Evolutionary conservation across 2,113 vertebrate genomes (phyloP).

Genomic region (Callaeas wilsoni): DNA sequence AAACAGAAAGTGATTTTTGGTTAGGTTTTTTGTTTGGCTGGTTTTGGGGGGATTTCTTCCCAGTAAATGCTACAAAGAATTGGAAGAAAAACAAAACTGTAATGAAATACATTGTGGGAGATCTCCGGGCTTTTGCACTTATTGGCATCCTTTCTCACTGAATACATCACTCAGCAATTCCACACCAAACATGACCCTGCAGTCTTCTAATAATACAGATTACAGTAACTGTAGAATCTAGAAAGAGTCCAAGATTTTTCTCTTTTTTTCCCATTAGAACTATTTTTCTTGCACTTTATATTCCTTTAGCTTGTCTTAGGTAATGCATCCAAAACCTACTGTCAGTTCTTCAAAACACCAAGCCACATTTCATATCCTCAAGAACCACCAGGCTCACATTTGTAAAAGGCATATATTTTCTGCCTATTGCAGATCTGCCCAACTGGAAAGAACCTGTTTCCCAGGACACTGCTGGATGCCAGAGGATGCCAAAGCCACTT

Average conservation of each 20-base stretch:
- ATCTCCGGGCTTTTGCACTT: background rate
- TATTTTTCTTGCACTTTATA: background rate
- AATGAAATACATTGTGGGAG: background rate
- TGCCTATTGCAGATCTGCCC: background rate
- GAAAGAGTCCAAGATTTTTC: background rate
- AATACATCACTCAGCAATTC: background rate
- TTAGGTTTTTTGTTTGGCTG: background rate
- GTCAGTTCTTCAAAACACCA: background rate
- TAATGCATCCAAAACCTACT: background rate
- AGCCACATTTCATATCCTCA: background rate
- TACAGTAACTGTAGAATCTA: background rate
- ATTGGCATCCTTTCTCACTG: background rate
- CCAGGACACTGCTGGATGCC: background rate
- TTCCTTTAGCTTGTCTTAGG: background rate
- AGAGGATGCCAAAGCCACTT: background rate
- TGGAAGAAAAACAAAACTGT: background rate
- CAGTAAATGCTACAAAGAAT: background rate
- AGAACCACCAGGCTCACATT: background rate
- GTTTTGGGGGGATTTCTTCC: background rate
- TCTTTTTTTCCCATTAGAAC: background rate
- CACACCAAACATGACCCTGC: accelerated
- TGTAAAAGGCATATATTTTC: background rate
- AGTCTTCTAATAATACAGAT: background rate
- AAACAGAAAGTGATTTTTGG: background rate
- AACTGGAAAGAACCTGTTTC: background rate